Evolutionary conservation across 2,113 vertebrate species (phyloP), one percentile per base, ranked within the genome.

Genomic region (Notarius quadriscutis): DNA sequence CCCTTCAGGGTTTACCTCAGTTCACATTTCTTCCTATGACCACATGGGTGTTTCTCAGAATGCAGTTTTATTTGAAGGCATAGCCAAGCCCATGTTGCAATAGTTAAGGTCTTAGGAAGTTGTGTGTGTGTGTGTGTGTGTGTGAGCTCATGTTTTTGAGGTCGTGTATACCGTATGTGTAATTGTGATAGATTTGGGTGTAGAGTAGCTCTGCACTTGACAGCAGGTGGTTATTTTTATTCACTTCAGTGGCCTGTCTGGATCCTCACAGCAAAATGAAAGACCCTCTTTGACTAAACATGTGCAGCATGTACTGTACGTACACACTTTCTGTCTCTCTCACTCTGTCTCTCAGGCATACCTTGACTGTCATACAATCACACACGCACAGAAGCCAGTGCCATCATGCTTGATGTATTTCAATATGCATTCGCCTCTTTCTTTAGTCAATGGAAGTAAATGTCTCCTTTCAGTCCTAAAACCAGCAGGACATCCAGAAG

Each of bases 391-490:
- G 53, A 51, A 7, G 20, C n/a, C 9, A 30, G 17, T 25, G 0
- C 51, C 48, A 83, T 83, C 71, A 48, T 62, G 18, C 57, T 87
- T 6, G n/a, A 84, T 78, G 15, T 20, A 12, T 77, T n/a, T 48
- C 14, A 7, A 22, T 63, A 27, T 55, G 7, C 48, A 17, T 27
- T 65, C 0, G 1, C 27, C n/a, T 57, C n/a, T 30, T 30, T 65
- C 55, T 77, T 88, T 91, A 85, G 85, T 88, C 71, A 86, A 86
- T 91, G 91, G 87, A 89, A 91, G 91, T 84, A 91, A 86, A n/a
- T 41, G 74, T 89, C 81, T 84, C 86, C 81, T 63, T 83, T 86
- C 86, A 88, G 71, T 57, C 51, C 85, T 90, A 86, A 85, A 87
- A 81, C 69, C 89, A 89, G 86, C 88, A 89, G 84, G 48, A 74